phyloP scores from a whole-genome alignment of 1,140 invertebrate genomes.

The Rhyacophila brunnea region DNA sequence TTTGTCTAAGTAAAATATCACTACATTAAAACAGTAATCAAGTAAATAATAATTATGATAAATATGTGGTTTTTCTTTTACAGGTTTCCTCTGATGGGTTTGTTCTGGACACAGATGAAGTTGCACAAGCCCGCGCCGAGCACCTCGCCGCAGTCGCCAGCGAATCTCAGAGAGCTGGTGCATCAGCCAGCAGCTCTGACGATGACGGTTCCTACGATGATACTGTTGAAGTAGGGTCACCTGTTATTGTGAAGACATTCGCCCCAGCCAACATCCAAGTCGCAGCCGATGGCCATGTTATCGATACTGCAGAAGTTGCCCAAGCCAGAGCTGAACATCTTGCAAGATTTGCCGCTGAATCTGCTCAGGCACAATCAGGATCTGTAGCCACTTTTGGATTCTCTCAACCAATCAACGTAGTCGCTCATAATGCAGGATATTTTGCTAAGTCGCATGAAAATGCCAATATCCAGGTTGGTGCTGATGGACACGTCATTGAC shows the following conservation, averaged over 20 bases:
- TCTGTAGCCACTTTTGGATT: background rate
- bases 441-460: conserved; percentile 12
- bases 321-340: conserved; percentile 43
- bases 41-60: background rate
- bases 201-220: conserved; percentile 20
- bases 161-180: conserved; percentile 31
- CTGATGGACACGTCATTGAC: conserved; percentile 45
- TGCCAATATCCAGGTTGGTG: conserved; percentile 35
- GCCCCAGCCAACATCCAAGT: conserved; percentile 35
- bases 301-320: conserved; percentile 40
- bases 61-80: conserved; percentile 2
- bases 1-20: background rate
- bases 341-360: conserved; percentile 38
- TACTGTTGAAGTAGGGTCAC: conserved; percentile 20
- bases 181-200: background rate
- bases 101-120: conserved; percentile 48
- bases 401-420: conserved; percentile 14
- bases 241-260: conserved; percentile 3
- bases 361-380: conserved; percentile 32
- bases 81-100: conserved; percentile 30
- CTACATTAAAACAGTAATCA: background rate
- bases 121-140: conserved; percentile 41
- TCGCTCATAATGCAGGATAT: conserved; percentile 34
- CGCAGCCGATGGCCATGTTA: conserved; percentile 43
- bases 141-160: conserved; percentile 43